phyloP scores from a whole-genome alignment of 2,888 invertebrate genomes.

The Gasteruption jaculator region DNA sequence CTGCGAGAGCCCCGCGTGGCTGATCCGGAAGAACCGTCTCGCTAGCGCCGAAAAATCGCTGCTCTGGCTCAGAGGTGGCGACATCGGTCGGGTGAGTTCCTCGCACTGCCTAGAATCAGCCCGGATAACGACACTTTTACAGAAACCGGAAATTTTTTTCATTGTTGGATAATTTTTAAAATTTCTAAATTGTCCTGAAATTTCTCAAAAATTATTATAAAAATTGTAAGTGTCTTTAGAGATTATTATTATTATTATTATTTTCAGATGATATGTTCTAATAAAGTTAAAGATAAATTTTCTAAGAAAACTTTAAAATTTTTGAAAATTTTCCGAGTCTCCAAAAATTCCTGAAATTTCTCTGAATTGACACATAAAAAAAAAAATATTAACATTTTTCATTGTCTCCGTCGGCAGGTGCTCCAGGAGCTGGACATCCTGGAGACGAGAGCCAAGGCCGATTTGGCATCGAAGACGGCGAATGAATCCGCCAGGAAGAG shows the following conservation, averaged over 20 bases:
- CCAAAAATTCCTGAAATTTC: too few relatives aligned
- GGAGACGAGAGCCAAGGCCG: slow-evolving; percentile 29
- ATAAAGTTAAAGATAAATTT: too few relatives aligned
- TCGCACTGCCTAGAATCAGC: not conserved
- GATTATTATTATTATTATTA: not conserved
- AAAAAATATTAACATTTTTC: not conserved
- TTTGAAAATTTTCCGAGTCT: too few relatives aligned
- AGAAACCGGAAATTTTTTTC: too few relatives aligned
- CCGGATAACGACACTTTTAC: not conserved
- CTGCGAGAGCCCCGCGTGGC: slow-evolving; percentile 75
- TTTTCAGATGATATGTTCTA: too few relatives aligned
- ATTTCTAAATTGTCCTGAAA: too few relatives aligned
- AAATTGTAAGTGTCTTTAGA: not conserved
- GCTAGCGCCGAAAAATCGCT: slow-evolving; percentile 58
- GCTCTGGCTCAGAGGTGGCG: slow-evolving; percentile 60
- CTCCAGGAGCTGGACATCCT: slow-evolving; percentile 33
- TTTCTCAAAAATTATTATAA: too few relatives aligned
- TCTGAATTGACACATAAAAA: too few relatives aligned
- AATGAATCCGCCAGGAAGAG: slow-evolving; percentile 26
- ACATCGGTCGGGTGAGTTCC: slow-evolving; percentile 46
- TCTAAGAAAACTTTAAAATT: not conserved
- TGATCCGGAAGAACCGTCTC: slow-evolving; percentile 60
- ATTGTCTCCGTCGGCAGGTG: slow-evolving; percentile 25
- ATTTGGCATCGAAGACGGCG: slow-evolving; percentile 25
- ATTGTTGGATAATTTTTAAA: too few relatives aligned